Evolutionary conservation across 2,797 vertebrate species (phyloP), one percentile per base, ranked within the genome.

Genomic region (Lagodon rhomboides): DNA sequence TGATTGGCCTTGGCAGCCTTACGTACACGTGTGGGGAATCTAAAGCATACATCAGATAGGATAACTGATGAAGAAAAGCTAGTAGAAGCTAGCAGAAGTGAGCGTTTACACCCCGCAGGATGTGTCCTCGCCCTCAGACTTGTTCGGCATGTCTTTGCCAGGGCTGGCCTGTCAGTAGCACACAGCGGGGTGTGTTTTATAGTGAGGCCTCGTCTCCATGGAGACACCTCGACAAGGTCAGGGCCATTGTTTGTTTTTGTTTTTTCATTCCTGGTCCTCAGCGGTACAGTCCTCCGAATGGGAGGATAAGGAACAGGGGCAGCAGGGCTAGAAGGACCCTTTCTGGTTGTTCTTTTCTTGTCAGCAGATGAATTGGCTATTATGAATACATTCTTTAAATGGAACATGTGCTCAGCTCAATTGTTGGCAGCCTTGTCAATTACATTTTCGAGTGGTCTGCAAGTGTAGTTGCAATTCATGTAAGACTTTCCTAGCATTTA

Each of bases 161-260:
- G 75, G 74, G 71, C 75, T 51, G 62, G 72, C 65, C 75, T 85
- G 85, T 86, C 84, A 80, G 81, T 15, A 58, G 55, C 72, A 83
- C 89, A 85, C 91, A 89, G 89, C 78, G 85, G 85, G 81, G 85
- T 88, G 90, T 94, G 91, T 74, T 95, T 95, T 94, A 93, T 89
- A 83, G 89, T 67, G 83, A 93, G 92, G 85, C 89, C 87, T 85
- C 1, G 85, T 95, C 85, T 79, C 94, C 92, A 93, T 94, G 93
- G 93, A 79, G 90, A 95, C 93, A 79, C 65, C 70, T 62, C 79
- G 87, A 92, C 94, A 95, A 94, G 94, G 94, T 95, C 92, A 93
- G 83, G 87, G 81, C 85, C 88, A 90, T 95, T 95, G 93, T 95
- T 94, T 86, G 69, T 85, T 80, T 88, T 46, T 60, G 62, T 65